Base-by-base conservation (phyloP, 2,113 vertebrate genomes). In the Hippocampus abdominalis region DNA sequence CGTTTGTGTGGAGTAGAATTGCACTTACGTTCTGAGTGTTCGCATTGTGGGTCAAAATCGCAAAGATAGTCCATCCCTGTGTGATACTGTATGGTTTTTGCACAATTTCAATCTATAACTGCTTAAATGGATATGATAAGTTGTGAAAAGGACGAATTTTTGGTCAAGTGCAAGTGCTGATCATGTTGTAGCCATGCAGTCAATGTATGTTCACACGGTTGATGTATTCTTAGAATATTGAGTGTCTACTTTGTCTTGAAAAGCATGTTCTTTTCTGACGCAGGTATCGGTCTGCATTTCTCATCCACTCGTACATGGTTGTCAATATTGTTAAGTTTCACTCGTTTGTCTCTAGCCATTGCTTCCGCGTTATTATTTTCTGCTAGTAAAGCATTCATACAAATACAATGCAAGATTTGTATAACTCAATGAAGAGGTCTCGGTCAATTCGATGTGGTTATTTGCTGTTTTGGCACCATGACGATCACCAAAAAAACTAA, bases 321-420 rank as follows among this genome's bases (percentile, higher is more conserved):
- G 60, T 40, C 60, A 40, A 13, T n/a, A 40, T n/a, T 40, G 20
- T 39, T 39, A n/a, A 62, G 12, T 21, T 9, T 12, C 2, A 62
- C 60, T 10, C 9, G n/a, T 36, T 25, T 15, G 56, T 20, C 4
- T 59, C 1, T 27, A 16, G 54, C 13, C 42, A 20, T 16, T 36
- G 32, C 7, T 36, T 18, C 16, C 29, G 20, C 10, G 4, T 57
- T 27, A 49, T n/a, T 8, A 53, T 54, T 23, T 23, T 7, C 13
- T 54, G 21, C 18, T 59, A 7, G 27, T 18, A 29, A 16, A 59
- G 16, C 16, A 36, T 60, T 20, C 18, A 9, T 18, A 54, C 18
- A 32, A 32, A 32, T 20, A 15, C 63, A 70, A 23, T 64, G 20
- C 64, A 2, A 48, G 42, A 77, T 73, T 77, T 84, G 71, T n/a